phyloP scores from a whole-genome alignment of 2,797 vertebrate genomes.

The Sebastiscus tertius region DNA sequence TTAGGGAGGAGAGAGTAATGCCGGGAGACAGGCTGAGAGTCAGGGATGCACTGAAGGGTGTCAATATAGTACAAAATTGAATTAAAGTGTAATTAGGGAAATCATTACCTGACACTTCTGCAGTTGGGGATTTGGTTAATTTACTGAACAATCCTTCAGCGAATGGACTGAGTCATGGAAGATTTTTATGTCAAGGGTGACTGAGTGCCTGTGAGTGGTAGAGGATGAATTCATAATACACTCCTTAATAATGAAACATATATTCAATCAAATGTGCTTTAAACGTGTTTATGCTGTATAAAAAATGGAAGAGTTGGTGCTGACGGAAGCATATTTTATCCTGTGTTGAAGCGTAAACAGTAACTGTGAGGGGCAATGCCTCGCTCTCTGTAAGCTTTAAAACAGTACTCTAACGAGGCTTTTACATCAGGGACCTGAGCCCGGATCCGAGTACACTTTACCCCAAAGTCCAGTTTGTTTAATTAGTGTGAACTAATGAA shows the following conservation, averaged over 20 bases:
- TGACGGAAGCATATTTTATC: slow-evolving; percentile 29
- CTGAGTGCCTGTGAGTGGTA: slow-evolving; percentile 64
- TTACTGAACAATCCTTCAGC: slow-evolving; percentile 78
- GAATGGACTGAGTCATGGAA: slow-evolving; percentile 74
- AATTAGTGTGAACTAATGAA: too few species aligned
- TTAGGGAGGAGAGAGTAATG: slow-evolving; percentile 61
- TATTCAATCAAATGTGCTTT: slow-evolving; percentile 57
- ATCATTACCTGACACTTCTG: slow-evolving; percentile 85
- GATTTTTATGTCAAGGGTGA: slow-evolving; percentile 76
- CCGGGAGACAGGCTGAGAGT: slow-evolving; percentile 66
- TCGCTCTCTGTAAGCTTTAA: neutral
- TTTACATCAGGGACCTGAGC: too few species aligned
- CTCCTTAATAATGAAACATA: slow-evolving; percentile 56
- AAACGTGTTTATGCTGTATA: slow-evolving; percentile 56
- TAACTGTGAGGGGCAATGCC: neutral
- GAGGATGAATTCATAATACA: slow-evolving; percentile 70
- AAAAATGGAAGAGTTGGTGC: slow-evolving; percentile 24
- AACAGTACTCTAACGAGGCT: neutral
- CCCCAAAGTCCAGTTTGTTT: too few species aligned
- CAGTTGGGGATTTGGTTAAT: slow-evolving; percentile 81
- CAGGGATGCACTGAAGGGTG: slow-evolving; percentile 81
- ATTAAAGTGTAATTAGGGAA: slow-evolving; percentile 86
- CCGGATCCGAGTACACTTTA: too few species aligned
- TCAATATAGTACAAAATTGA: slow-evolving; percentile 83
- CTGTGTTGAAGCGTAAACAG: slow-evolving; percentile 1